phyloP scores from a whole-genome alignment of 2,888 invertebrate genomes.

The Antitype chi region DNA sequence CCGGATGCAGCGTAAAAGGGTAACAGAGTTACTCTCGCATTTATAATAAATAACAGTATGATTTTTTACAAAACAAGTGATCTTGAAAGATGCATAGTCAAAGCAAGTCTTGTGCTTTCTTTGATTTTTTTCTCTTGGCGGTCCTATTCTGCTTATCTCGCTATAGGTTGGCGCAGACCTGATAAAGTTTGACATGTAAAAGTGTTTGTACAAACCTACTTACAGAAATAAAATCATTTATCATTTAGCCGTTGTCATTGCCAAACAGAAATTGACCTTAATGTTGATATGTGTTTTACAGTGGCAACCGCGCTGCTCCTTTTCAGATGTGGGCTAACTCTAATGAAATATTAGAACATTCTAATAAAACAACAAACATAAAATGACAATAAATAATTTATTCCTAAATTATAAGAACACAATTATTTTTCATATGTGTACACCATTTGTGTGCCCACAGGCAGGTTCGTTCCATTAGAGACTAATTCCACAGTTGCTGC shows the following conservation, averaged over 20 bases:
- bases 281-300: background rate
- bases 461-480: conserved; percentile 82
- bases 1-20: too few relatives aligned
- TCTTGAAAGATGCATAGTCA: background rate
- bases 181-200: too few relatives aligned
- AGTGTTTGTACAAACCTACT: too few relatives aligned
- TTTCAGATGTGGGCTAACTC: too few relatives aligned
- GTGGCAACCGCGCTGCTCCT: background rate
- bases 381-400: conserved; percentile 64
- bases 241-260: background rate
- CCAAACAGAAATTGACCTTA: background rate
- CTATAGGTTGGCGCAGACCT: background rate
- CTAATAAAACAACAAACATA: conserved; percentile 47
- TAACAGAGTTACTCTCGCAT: too few relatives aligned
- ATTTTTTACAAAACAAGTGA: background rate
- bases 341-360: background rate
- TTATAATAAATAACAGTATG: too few relatives aligned
- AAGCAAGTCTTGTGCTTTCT: background rate
- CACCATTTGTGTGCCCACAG: conserved; percentile 89
- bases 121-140: background rate
- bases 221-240: too few relatives aligned
- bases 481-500: conserved; percentile 85
- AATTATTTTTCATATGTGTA: conserved; percentile 88
- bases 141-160: background rate
- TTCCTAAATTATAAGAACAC: conserved; percentile 60